phyloP scores from a whole-genome alignment of 1,140 invertebrate species.

The Drosophila littoralis region DNA sequence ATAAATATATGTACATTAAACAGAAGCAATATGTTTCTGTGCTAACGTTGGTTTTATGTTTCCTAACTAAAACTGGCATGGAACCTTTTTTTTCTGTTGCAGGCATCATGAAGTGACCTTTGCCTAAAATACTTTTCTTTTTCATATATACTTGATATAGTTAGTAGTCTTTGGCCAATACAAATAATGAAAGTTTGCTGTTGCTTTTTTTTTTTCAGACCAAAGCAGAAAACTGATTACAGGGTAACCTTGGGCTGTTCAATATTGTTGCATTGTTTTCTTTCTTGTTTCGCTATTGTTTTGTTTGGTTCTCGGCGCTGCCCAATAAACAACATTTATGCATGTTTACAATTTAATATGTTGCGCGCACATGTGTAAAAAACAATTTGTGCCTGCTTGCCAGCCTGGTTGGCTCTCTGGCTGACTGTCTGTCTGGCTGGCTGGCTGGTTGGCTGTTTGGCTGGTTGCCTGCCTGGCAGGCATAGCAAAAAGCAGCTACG shows the following conservation, averaged over 20 bases:
- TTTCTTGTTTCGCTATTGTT: slow-evolving; percentile 36
- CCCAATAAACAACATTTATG: slow-evolving; percentile 72
- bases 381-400: slow-evolving; percentile 59
- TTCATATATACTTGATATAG: no score
- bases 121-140: no score
- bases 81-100: no score
- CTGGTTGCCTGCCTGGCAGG: slow-evolving; percentile 25
- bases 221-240: not conserved
- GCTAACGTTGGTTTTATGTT: no score
- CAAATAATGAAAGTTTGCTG: no score
- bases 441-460: slow-evolving; percentile 16
- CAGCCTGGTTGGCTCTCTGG: slow-evolving; percentile 12
- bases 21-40: no score
- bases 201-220: not conserved
- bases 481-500: slow-evolving; percentile 52
- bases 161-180: not conserved
- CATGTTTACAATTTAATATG: slow-evolving; percentile 76
- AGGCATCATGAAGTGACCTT: no score
- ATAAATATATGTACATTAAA: no score
- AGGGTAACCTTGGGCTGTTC: slow-evolving; percentile 9
- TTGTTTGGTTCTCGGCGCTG: slow-evolving; percentile 38
- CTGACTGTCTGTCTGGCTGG: slow-evolving; percentile 4
- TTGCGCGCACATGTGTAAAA: slow-evolving; percentile 66
- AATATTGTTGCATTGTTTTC: not conserved
- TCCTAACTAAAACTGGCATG: no score